phyloP scores from a whole-genome alignment of 2,888 invertebrate genomes.

The Germaria angustata region DNA sequence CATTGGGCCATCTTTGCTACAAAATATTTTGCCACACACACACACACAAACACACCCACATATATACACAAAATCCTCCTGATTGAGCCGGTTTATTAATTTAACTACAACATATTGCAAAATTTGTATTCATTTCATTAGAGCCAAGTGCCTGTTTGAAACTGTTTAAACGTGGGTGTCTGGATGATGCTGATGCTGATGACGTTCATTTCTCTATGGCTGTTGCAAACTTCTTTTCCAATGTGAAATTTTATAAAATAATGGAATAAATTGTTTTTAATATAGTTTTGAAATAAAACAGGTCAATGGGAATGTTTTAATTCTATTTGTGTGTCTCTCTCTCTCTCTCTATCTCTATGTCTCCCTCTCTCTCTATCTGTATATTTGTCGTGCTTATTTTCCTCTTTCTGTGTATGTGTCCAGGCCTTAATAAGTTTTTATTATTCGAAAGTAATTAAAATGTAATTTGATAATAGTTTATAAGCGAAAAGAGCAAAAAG shows the following conservation, averaged over 20 bases:
- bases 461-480: slow-evolving; percentile 64
- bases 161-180: background rate
- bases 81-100: slow-evolving; percentile 31
- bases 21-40: background rate
- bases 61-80: background rate
- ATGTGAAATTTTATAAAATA: background rate
- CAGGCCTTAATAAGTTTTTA: slow-evolving; percentile 27
- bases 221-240: background rate
- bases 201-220: no score
- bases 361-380: no score
- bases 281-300: slow-evolving; percentile 35
- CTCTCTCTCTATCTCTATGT: no score
- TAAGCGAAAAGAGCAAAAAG: slow-evolving; percentile 11
- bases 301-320: slow-evolving; percentile 54
- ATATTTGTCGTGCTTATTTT: background rate
- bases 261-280: background rate
- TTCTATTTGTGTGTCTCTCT: slow-evolving; percentile 2
- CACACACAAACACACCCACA: background rate
- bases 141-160: background rate
- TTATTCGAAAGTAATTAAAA: slow-evolving; percentile 64
- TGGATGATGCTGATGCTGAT: background rate
- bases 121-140: background rate
- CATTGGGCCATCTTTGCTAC: background rate
- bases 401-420: background rate
- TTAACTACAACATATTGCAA: slow-evolving; percentile 43